Evolutionary conservation across 2,888 invertebrate species (phyloP).

Genomic region (Brenthis hecate): DNA sequence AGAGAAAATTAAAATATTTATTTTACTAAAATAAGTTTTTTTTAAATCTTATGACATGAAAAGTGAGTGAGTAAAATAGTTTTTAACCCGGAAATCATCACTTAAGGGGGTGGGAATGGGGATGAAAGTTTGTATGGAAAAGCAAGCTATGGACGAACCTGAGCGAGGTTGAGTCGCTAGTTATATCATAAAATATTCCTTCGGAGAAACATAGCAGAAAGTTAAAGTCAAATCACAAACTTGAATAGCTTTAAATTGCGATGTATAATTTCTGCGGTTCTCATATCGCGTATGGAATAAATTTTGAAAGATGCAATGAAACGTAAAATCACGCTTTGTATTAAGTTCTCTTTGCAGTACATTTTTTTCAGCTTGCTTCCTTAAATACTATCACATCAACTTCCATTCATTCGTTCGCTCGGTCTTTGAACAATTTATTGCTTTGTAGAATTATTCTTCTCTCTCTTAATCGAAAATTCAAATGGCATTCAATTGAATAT

Average conservation of each 20-base stretch:
- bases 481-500: not conserved
- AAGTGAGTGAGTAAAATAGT: no score
- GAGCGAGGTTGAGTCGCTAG: no score
- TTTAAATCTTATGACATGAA: no score
- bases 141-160: no score
- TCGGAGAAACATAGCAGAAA: no score
- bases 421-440: not conserved
- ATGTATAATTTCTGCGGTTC: constrained; percentile 5
- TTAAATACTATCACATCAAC: constrained; percentile 13
- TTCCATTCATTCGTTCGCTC: constrained; percentile 11
- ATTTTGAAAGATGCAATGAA: constrained; percentile 17
- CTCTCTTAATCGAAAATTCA: not conserved
- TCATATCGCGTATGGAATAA: not conserved
- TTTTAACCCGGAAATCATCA: no score
- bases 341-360: constrained; percentile 12
- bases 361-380: constrained; percentile 2
- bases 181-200: no score
- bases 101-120: no score
- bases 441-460: not conserved
- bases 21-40: no score
- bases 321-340: constrained; percentile 11
- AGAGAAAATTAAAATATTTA: no score
- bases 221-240: no score
- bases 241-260: constrained; percentile 17
- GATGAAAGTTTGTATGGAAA: no score